Base-by-base conservation (phyloP, 1,140 invertebrate genomes). In the Ephestia elutella region DNA sequence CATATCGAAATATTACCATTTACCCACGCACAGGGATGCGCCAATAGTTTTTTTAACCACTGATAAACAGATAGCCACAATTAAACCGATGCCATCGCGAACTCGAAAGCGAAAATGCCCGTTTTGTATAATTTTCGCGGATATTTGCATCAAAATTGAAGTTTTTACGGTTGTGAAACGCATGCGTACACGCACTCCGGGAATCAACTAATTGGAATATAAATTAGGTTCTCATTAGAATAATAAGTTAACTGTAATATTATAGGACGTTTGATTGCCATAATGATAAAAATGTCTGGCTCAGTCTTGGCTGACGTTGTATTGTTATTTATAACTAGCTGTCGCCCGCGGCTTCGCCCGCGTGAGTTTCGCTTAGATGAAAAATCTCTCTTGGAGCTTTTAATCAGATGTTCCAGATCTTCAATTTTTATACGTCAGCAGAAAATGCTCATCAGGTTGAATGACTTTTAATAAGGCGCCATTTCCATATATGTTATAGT, bases 141-240 rank as follows among this genome's bases (percentile, higher is more conserved):
- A 63, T 71, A 83, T 86, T 85, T 83, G 78, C 81, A 83, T 87
- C 53, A 67, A 75, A 76, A 81, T 80, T 66, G 70, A 68, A 57
- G 77, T 74, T 78, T 78, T 78, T 77, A 65, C 57, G 60, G 60
- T 69, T 67, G 70, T 63, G 48, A 64, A 57, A 65, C 68, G 61
- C 59, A 64, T 80, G 82, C 80, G 79, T 83, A 78, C 80, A 83
- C 83, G 82, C 80, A 83, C 68, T 71, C 59, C 65, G 65, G 69
- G 77, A 74, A 78, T 77, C 50, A 62, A 70, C 67, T 75, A 80
- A 83, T 83, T 68, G 64, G 49, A 68, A 59, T 58, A 53, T 55
- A 28, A 64, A 64, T 61, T 67, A 67, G 30, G 19, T 62, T 56
- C 19, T 54, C 30, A 63, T 49, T 55, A 55, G 54, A 53, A 53